Conservation (phyloP, 2,888 invertebrate species). For the Acholoe squamosa region DNA sequence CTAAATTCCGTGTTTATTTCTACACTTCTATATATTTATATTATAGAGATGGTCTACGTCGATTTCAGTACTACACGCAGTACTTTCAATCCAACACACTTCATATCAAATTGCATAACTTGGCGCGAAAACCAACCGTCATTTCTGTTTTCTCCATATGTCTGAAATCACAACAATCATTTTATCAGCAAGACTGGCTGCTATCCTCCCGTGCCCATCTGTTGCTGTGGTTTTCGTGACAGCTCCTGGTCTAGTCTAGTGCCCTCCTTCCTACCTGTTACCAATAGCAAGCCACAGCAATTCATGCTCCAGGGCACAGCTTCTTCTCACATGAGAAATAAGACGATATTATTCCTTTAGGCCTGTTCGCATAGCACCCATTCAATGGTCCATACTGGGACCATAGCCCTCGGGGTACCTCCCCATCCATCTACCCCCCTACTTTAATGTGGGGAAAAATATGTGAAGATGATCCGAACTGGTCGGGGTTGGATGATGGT, state of each 20-base stretch:
- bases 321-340: not conserved
- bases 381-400: not conserved
- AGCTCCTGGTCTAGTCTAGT: not conserved
- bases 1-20: no score
- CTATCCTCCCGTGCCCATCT: not conserved
- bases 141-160: conserved; percentile 25
- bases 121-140: conserved; percentile 30
- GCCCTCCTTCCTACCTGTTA: not conserved
- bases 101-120: not conserved
- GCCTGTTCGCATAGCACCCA: not conserved
- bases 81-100: no score
- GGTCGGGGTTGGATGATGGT: not conserved
- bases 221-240: conserved; percentile 11
- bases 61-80: no score
- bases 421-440: not conserved
- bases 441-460: conserved; percentile 1
- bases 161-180: conserved; percentile 25
- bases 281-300: not conserved
- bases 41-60: no score
- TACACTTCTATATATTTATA: no score
- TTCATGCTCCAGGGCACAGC: not conserved
- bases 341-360: conserved; percentile 14
- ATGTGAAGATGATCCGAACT: conserved; percentile 9
- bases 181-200: conserved; percentile 2
- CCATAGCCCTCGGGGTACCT: not conserved